Conservation (phyloP, 2,113 vertebrate genomes). For the Perca flavescens region DNA sequence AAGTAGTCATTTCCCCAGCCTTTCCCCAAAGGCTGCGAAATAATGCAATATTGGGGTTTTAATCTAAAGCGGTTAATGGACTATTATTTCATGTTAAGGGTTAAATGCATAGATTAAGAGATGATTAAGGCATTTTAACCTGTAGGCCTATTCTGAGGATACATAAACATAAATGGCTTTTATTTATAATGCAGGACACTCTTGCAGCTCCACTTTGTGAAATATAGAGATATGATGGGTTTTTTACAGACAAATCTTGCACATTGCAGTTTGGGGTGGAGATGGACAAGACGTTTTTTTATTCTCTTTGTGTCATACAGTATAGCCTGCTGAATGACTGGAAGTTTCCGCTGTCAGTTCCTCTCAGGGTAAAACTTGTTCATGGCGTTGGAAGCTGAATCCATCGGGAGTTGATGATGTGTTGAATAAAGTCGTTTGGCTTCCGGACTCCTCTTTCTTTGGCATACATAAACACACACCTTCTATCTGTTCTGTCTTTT, state of each 20-base stretch:
- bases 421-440: slow-evolving; percentile 47
- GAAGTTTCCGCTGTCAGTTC: slow-evolving; percentile 19
- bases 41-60: not conserved
- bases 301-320: not conserved
- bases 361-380: slow-evolving; percentile 31
- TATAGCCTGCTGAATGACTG: slow-evolving; percentile 27
- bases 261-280: not conserved
- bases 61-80: not conserved
- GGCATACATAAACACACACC: not conserved
- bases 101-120: not conserved
- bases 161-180: not conserved
- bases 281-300: not conserved
- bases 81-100: not conserved
- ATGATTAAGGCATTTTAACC: not conserved
- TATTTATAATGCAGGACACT: not conserved
- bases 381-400: slow-evolving; percentile 13
- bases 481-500: not conserved
- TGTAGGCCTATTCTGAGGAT: not conserved
- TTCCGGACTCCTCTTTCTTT: slow-evolving; percentile 5
- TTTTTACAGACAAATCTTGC: not conserved
- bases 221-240: not conserved
- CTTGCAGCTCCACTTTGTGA: not conserved
- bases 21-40: not conserved
- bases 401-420: slow-evolving; percentile 46
- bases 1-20: too few species aligned